These are phyloP conservation scores for Drosophila emarginata DNA, from an alignment of 2,888 invertebrate species.

Conservation along the genomic window DNA sequence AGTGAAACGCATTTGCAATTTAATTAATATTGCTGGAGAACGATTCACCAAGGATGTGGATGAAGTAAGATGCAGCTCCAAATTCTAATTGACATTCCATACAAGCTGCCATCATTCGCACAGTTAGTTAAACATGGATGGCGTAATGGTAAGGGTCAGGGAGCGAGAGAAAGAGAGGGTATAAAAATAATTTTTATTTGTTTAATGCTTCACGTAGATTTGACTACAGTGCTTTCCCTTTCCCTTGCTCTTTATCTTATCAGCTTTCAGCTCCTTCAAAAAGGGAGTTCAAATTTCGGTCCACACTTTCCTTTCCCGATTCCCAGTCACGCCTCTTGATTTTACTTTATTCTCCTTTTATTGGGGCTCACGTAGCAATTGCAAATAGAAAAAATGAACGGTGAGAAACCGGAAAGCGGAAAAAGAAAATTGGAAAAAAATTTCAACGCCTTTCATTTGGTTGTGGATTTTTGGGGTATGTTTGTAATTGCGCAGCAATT, in stretches of 20 bases:
- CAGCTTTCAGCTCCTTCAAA: background rate
- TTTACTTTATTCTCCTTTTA: conserved; percentile 21
- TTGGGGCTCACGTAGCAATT: conserved; percentile 54
- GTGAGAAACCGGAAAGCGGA: background rate
- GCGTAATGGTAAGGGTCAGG: background rate
- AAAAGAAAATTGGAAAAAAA: background rate
- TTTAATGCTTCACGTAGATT: conserved; percentile 51
- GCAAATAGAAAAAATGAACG: conserved; percentile 50
- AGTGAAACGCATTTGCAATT: conserved; percentile 26
- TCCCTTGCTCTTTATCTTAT: too few species aligned
- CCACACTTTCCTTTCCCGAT: conserved; percentile 12
- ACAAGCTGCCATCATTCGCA: conserved; percentile 50
- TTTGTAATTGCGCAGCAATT: conserved; percentile 45
- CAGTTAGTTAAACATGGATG: conserved; percentile 68
- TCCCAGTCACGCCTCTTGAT: conserved; percentile 53
- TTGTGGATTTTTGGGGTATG: conserved; percentile 17
- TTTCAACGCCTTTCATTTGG: background rate
- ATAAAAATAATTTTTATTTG: conserved; percentile 54
- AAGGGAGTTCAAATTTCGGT: background rate
- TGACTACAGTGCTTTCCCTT: conserved; percentile 25
- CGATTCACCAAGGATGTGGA: background rate
- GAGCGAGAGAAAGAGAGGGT: background rate
- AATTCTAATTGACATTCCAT: conserved; percentile 65
- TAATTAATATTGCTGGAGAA: background rate
- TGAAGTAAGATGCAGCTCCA: conserved; percentile 36